Conservation (phyloP, 30 jellyfish, hydroid and myxozoan species). For the Aurelia coerulea region DNA sequence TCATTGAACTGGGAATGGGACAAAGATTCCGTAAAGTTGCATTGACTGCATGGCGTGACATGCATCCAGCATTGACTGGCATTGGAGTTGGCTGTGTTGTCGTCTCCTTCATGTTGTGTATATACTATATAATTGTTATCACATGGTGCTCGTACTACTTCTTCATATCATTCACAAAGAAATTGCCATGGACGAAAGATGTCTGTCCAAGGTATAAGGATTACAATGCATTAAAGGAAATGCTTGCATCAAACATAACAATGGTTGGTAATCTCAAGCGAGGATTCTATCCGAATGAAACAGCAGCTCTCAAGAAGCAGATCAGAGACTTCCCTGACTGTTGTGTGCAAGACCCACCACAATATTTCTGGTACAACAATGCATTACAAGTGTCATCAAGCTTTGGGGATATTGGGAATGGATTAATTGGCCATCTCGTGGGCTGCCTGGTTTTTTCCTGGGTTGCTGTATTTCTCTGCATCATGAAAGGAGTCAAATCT, state of each 20-base stretch:
- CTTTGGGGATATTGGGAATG: slow-evolving; percentile 56
- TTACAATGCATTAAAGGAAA: slow-evolving; percentile 45
- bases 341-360: slow-evolving; percentile 75
- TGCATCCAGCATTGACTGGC: slow-evolving; percentile 82
- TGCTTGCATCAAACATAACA: slow-evolving; percentile 26
- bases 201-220: slow-evolving; percentile 62
- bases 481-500: slow-evolving; percentile 83
- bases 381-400: slow-evolving; percentile 70
- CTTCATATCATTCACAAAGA: slow-evolving; percentile 75
- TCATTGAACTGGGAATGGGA: slow-evolving; percentile 83
- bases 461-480: slow-evolving; percentile 77
- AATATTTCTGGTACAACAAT: slow-evolving; percentile 76
- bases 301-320: slow-evolving; percentile 23
- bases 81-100: slow-evolving; percentile 78
- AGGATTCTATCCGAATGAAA: slow-evolving; percentile 26
- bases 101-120: slow-evolving; percentile 78
- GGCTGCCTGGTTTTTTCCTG: slow-evolving; percentile 81
- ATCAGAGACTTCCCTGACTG: slow-evolving; percentile 73
- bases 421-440: slow-evolving; percentile 72
- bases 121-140: slow-evolving; percentile 72
- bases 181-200: slow-evolving; percentile 77
- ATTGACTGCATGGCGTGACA: slow-evolving; percentile 72
- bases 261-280: slow-evolving; percentile 32
- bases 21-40: slow-evolving; percentile 78
- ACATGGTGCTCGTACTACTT: slow-evolving; percentile 80